phyloP scores from a whole-genome alignment of 2,113 vertebrate genomes.

The Hystrix brachyura region DNA sequence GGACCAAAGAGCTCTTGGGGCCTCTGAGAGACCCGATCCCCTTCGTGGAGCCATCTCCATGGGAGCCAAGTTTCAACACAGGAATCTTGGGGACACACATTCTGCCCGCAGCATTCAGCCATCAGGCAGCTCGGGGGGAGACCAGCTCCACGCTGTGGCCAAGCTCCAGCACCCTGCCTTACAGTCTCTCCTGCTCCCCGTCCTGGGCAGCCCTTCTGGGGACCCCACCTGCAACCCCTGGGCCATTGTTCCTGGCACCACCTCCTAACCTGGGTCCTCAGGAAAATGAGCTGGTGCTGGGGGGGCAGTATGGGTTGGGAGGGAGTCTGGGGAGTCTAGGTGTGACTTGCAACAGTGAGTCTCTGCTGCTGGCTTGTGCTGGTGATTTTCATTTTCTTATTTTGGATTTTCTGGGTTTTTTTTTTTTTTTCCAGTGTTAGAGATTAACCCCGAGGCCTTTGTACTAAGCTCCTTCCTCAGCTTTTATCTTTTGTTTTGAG shows the following conservation, averaged over 20 bases:
- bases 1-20: too few species aligned
- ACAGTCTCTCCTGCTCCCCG: neutral
- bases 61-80: too few species aligned
- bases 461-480: neutral
- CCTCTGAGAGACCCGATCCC: too few species aligned
- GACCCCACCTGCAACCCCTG: rapidly evolving
- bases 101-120: too few species aligned
- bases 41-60: too few species aligned
- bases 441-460: neutral
- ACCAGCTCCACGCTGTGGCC: too few species aligned
- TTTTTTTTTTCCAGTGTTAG: neutral
- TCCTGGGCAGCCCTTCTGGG: neutral
- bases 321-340: rapidly evolving
- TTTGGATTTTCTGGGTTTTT: neutral
- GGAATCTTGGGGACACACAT: too few species aligned
- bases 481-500: neutral
- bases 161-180: neutral
- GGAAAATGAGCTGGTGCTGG: neutral
- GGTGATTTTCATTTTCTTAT: neutral
- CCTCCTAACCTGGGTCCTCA: neutral
- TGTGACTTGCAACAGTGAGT: rapidly evolving
- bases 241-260: neutral
- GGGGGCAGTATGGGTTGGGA: neutral
- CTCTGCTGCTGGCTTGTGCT: rapidly evolving
- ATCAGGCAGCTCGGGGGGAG: too few species aligned